phyloP scores from a whole-genome alignment of 2,888 invertebrate species.

The Orchesellides sinensis region DNA sequence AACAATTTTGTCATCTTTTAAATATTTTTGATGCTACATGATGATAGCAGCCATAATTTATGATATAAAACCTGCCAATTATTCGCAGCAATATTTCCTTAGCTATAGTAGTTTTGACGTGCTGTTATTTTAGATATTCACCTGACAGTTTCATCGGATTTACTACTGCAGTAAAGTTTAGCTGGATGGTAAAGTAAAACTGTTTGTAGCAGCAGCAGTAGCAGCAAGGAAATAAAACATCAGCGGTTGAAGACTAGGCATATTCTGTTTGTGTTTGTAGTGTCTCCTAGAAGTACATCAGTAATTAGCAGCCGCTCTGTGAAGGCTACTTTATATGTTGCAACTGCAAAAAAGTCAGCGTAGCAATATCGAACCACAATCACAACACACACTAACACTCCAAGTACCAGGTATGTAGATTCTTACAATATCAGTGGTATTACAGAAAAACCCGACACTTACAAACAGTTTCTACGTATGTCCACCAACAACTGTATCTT shows the following conservation, averaged over 20 bases:
- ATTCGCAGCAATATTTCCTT: slow-evolving; percentile 30
- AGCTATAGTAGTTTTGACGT: slow-evolving; percentile 22
- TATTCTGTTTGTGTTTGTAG: slow-evolving; percentile 25
- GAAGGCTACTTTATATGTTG: slow-evolving; percentile 34
- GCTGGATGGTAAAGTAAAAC: background rate
- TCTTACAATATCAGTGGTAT: slow-evolving; percentile 13
- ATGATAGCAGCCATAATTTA: slow-evolving; percentile 9
- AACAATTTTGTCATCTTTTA: slow-evolving; percentile 22
- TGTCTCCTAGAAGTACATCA: slow-evolving; percentile 35
- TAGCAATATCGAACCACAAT: background rate
- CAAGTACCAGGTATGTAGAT: slow-evolving; percentile 33
- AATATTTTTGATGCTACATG: slow-evolving; percentile 19
- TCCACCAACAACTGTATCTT: slow-evolving; percentile 14
- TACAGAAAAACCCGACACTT: slow-evolving; percentile 42
- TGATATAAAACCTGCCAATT: slow-evolving; percentile 20
- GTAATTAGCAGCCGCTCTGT: slow-evolving; percentile 32
- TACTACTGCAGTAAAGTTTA: slow-evolving; percentile 11
- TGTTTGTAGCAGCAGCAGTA: slow-evolving; percentile 2
- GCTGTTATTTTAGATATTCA: slow-evolving; percentile 16
- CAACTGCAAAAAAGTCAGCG: slow-evolving; percentile 16
- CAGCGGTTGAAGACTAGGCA: slow-evolving; percentile 49
- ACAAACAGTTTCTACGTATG: background rate
- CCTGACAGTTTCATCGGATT: background rate
- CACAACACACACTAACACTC: slow-evolving; percentile 45
- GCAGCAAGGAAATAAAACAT: slow-evolving; percentile 30